Base-by-base conservation (phyloP, 2,888 invertebrate genomes). In the Acleris laterana region DNA sequence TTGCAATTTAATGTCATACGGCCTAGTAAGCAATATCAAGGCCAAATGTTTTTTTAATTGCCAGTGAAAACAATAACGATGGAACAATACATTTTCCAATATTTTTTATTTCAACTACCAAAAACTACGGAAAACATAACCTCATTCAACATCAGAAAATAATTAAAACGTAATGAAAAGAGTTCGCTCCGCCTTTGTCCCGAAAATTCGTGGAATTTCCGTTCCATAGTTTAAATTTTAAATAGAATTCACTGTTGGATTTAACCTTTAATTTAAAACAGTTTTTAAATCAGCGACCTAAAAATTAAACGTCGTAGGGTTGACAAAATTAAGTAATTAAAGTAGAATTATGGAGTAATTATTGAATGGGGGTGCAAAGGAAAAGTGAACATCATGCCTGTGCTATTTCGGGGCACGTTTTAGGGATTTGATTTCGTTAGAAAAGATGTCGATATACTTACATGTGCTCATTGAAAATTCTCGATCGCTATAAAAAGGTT, bases 271-370 rank as follows among this genome's bases (percentile, higher is more conserved):
- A 75, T 76, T 69, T 61, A 72, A 71, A 70, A 71, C 70, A 22
- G 49, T 62, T 74, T 77, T 74, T 72, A 77, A 81, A 78, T 79
- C 77, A 79, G 55, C 68, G 64, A 72, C 71, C 74, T 80, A 76
- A 81, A 82, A 80, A 78, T 79, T 77, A 75, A 75, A 72, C 70
- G 72, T 71, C 65, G 70, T 73, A 70, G 72, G 76, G 73, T 74
- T 78, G 75, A 80, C 75, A 79, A 78, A 83, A 83, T 84, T 78
- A 73, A 72, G 72, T 83, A 83, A 85, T 85, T 77, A 80, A 84
- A 82, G 75, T 75, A 76, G 74, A 78, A 75, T 79, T 78, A 78
- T 78, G 75, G 75, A 69, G 76, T 72, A 72, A 78, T 80, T 73
- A 74, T 75, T 69, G 62, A 3, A 46, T 48, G 25, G 25, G 16